These are phyloP conservation scores for Podabrus alpinus DNA, from an alignment of 2,888 invertebrate genomes.

Conservation along the genomic window DNA sequence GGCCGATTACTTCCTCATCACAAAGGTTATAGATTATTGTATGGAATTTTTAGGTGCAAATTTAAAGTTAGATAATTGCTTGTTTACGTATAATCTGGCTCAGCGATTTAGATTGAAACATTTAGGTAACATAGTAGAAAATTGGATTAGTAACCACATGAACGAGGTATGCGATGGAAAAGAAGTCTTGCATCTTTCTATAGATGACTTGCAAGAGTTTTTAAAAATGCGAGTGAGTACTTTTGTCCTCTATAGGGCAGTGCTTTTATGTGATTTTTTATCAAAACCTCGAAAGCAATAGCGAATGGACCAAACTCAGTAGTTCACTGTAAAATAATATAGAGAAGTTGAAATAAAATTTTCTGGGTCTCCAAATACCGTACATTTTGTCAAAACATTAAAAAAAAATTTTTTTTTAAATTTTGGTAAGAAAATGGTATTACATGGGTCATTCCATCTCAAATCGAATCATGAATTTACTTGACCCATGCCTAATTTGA, in stretches of 20 bases:
- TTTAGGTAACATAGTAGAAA: constrained; percentile 61
- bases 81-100: constrained; percentile 64
- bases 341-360: too few species aligned
- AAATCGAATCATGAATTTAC: too few species aligned
- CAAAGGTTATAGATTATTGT: constrained; percentile 65
- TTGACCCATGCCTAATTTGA: too few species aligned
- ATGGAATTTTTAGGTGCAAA: constrained; percentile 67
- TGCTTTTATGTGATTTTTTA: too few species aligned
- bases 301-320: too few species aligned
- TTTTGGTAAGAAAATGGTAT: too few species aligned
- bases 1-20: constrained; percentile 66
- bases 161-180: constrained; percentile 60
- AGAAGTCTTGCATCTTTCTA: constrained; percentile 59
- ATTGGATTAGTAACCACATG: constrained; percentile 60
- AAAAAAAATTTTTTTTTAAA: too few species aligned
- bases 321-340: too few species aligned
- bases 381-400: too few species aligned
- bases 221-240: constrained; percentile 58
- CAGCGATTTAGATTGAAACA: constrained; percentile 63
- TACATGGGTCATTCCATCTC: too few species aligned
- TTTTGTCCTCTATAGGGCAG: neutral
- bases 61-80: constrained; percentile 65
- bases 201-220: constrained; percentile 58
- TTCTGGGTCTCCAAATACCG: too few species aligned
- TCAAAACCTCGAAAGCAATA: too few species aligned